A percentile compares a stretch with the other conserved stretches of the same genome.
These are phyloP conservation scores for Microplitis deprimator DNA, from an alignment of 2,888 invertebrate species.

Conservation along the genomic window DNA sequence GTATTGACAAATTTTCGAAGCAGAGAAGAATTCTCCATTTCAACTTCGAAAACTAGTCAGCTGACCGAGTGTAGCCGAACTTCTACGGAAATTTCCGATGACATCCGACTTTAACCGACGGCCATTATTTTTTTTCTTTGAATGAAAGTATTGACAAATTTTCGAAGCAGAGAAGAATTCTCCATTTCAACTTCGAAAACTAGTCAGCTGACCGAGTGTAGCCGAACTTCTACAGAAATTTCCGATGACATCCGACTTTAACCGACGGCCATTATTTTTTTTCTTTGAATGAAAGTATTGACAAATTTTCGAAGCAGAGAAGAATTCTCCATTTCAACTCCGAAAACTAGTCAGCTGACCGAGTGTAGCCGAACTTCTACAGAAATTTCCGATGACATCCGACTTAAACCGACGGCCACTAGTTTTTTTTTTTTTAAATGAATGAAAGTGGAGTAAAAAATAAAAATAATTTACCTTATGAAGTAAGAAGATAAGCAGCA, in stretches of 20 bases:
- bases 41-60: neutral
- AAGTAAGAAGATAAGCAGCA: conserved; percentile 83
- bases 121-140: neutral
- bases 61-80: too few species aligned
- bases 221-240: too few species aligned
- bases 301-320: neutral
- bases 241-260: neutral
- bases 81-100: too few species aligned
- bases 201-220: too few species aligned
- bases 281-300: neutral
- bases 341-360: too few species aligned
- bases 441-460: conserved; percentile 6
- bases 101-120: neutral
- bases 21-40: neutral
- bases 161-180: neutral
- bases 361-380: too few species aligned
- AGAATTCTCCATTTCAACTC: neutral
- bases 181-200: neutral
- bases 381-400: too few species aligned
- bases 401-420: neutral
- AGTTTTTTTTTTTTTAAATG: neutral
- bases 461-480: conserved; percentile 79
- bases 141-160: neutral
- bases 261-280: neutral
- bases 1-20: too few species aligned